These are phyloP conservation scores for Acleris literana DNA, from an alignment of 2,888 invertebrate species.

Conservation along the genomic window DNA sequence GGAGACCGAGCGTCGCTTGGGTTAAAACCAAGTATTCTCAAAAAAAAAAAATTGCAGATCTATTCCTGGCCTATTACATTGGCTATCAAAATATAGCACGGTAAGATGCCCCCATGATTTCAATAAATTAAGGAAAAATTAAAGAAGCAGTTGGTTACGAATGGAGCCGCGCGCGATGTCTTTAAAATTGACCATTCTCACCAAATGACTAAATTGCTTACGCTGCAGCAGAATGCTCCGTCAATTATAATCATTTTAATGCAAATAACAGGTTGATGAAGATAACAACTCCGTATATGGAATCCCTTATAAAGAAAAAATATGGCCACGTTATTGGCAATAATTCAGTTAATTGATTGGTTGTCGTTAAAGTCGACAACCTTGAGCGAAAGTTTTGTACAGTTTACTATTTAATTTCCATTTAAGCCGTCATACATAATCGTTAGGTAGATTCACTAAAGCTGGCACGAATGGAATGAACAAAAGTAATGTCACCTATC, in stretches of 20 bases:
- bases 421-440: no score
- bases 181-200: constrained; percentile 9
- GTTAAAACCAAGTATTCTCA: no score
- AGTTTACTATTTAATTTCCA: not conserved
- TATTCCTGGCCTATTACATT: no score
- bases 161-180: not conserved
- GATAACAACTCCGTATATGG: constrained; percentile 26
- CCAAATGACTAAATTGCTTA: constrained; percentile 13
- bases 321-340: constrained; percentile 1
- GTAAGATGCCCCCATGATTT: no score
- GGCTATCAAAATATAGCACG: no score
- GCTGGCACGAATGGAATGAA: no score
- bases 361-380: not conserved
- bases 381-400: constrained; percentile 5
- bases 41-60: no score
- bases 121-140: no score
- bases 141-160: not conserved
- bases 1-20: no score
- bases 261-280: constrained; percentile 26
- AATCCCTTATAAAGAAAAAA: constrained; percentile 7
- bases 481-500: no score
- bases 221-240: constrained; percentile 1
- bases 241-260: constrained; percentile 18
- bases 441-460: no score
- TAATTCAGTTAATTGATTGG: constrained; percentile 1